Base-by-base conservation (phyloP, 2,888 invertebrate species). In the Amiota minor region DNA sequence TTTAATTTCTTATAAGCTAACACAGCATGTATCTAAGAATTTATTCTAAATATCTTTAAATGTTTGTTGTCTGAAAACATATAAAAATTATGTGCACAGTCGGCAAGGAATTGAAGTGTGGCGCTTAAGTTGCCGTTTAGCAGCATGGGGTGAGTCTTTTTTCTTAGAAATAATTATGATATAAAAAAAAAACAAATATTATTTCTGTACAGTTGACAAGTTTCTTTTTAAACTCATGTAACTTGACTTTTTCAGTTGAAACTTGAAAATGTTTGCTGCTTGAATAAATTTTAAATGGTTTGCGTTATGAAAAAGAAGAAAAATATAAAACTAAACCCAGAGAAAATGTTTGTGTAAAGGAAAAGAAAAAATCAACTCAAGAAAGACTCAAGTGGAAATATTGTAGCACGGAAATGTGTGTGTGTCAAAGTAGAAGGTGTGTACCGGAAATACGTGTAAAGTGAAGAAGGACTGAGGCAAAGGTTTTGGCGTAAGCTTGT, bases 201-300 rank as follows among this genome's bases (percentile, higher is more conserved):
- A 59, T 59, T 59, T 59, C 59, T 59, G 10, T 59, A 59, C 18
- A 59, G 16, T 16, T 20, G 20, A 59, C 59, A 20, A 59, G 59
- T 59, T 59, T 16, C 18, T 20, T 59, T 16, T 16, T 12, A 59
- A 16, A 59, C 20, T 59, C 2, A 35, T 35, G 6, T 35, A 35
- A 59, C 59, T 59, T 16, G 16, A 20, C 14, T 16, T 56, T 16
- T 50, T n/a, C 11, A 56, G 67, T 1, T n/a, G 46, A 8, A 77
- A 76, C 80, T 82, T 80, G 78, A 81, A 77, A 35, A 81, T 79
- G 82, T 84, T 78, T 81, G 81, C 77, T 80, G 81, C 83, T 84
- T 81, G 83, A 84, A 83, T 83, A 83, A 83, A 84, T 80, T 84
- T 79, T 72, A 70, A 75, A 76, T 76, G 78, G 75, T 73, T 50